Conservation (phyloP, 2,797 vertebrate species). For the Brotula barbata region DNA sequence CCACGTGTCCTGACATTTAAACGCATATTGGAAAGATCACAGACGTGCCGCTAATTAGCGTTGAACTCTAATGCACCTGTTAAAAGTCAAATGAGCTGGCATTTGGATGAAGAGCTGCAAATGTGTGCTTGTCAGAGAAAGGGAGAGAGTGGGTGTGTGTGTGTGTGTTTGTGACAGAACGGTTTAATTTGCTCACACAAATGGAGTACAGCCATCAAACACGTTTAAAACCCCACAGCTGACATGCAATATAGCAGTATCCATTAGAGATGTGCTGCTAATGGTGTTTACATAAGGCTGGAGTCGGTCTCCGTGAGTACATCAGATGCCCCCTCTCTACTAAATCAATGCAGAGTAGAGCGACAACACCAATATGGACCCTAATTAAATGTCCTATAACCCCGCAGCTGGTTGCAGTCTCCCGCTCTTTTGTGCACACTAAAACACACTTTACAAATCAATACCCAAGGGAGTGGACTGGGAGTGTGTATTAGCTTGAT, state of each 20-base stretch:
- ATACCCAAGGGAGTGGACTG: slow-evolving; percentile 47
- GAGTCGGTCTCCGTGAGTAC: slow-evolving; percentile 24
- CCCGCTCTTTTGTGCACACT: slow-evolving; percentile 7
- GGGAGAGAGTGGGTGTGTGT: not conserved
- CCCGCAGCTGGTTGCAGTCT: slow-evolving; percentile 12
- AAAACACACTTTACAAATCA: slow-evolving; percentile 21
- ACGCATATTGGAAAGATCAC: not conserved
- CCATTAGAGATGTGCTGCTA: slow-evolving; percentile 41
- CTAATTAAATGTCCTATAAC: slow-evolving; percentile 56
- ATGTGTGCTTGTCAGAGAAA: not conserved
- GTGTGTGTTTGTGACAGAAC: not conserved
- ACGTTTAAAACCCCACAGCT: slow-evolving; percentile 4
- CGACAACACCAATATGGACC: slow-evolving; percentile 20
- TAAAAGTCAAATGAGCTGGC: slow-evolving; percentile 38
- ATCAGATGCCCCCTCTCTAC: slow-evolving; percentile 16
- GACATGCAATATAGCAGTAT: slow-evolving; percentile 1
- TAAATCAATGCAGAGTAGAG: slow-evolving; percentile 50
- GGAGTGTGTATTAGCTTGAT: slow-evolving; percentile 40
- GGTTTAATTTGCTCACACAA: not conserved
- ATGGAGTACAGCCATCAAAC: not conserved
- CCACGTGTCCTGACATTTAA: not conserved
- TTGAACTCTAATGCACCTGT: slow-evolving; percentile 17
- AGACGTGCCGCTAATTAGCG: not conserved
- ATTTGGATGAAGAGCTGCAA: slow-evolving; percentile 28
- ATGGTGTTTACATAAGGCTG: slow-evolving; percentile 43